Percentiles rank a stretch among this genome's conserved stretches.
phyloP scores from a whole-genome alignment of 2,888 invertebrate genomes.

The Athetis lepigone region DNA sequence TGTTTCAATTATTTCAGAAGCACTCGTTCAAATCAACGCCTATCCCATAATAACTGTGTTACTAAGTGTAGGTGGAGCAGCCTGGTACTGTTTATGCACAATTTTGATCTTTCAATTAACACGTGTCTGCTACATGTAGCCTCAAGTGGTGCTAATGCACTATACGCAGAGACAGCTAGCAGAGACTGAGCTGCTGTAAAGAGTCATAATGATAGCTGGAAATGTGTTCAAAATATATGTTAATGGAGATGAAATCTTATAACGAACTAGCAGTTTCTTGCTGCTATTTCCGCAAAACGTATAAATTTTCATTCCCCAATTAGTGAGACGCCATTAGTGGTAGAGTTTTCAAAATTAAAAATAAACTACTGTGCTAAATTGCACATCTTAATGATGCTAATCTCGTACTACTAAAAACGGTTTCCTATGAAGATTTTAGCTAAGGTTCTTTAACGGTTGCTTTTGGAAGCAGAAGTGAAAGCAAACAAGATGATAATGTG shows the following conservation, averaged over 20 bases:
- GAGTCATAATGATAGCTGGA: constrained; percentile 16
- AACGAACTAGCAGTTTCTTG: neutral
- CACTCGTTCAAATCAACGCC: neutral
- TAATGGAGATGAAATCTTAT: neutral
- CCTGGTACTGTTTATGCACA: constrained; percentile 50
- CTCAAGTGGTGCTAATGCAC: constrained; percentile 53
- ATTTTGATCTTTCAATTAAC: constrained; percentile 61
- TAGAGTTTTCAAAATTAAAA: too few relatives aligned
- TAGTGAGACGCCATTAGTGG: too few relatives aligned
- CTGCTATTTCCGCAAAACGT: too few relatives aligned
- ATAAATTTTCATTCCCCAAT: too few relatives aligned
- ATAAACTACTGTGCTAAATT: too few relatives aligned
- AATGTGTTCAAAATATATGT: constrained; percentile 31
- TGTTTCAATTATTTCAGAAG: neutral
- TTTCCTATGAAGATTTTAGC: too few relatives aligned
- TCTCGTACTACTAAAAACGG: too few relatives aligned
- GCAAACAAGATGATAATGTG: too few relatives aligned
- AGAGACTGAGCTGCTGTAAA: constrained; percentile 11
- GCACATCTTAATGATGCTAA: too few relatives aligned
- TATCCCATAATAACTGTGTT: constrained; percentile 3
- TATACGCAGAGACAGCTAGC: constrained; percentile 18
- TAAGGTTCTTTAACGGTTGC: too few relatives aligned
- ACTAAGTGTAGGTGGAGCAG: constrained; percentile 31
- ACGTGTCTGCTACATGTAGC: constrained; percentile 36
- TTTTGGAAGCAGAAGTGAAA: too few relatives aligned